phyloP scores from a whole-genome alignment of 2,113 vertebrate species.

The Thunnus thynnus region DNA sequence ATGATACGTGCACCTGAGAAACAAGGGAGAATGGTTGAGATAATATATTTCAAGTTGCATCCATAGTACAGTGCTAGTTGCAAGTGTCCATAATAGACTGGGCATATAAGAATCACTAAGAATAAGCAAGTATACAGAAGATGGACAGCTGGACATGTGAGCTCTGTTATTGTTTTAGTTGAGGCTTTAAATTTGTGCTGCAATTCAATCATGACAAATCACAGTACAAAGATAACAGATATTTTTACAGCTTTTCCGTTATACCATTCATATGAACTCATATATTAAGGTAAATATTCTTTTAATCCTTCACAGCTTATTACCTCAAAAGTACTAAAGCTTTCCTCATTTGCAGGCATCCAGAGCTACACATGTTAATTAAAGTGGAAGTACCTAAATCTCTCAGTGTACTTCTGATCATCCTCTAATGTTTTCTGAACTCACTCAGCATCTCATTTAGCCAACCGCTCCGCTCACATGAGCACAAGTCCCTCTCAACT shows the following conservation, averaged over 20 bases:
- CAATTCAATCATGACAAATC: background rate
- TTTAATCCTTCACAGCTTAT: constrained; percentile 10
- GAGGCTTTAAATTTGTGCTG: background rate
- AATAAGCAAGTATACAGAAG: too few species aligned
- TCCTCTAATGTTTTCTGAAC: constrained; percentile 48
- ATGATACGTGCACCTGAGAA: constrained; percentile 84
- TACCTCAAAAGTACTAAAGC: constrained; percentile 8
- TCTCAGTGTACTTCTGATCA: constrained; percentile 27
- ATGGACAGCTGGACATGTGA: too few species aligned
- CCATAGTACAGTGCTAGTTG: too few species aligned
- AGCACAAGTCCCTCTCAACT: constrained; percentile 60
- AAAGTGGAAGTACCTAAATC: constrained; percentile 18
- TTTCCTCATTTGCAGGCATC: constrained; percentile 33
- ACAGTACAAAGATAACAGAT: background rate
- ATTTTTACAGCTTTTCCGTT: background rate
- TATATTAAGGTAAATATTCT: background rate
- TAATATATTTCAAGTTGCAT: background rate
- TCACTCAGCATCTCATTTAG: constrained; percentile 51
- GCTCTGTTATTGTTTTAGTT: background rate
- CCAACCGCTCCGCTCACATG: constrained; percentile 34
- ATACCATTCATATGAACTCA: background rate
- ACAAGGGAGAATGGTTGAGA: background rate
- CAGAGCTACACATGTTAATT: constrained; percentile 9
- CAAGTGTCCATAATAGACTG: too few species aligned
- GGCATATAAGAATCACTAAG: too few species aligned